These are phyloP conservation scores for Diorhabda sublineata DNA, from an alignment of 1,140 invertebrate genomes.

Conservation along the genomic window DNA sequence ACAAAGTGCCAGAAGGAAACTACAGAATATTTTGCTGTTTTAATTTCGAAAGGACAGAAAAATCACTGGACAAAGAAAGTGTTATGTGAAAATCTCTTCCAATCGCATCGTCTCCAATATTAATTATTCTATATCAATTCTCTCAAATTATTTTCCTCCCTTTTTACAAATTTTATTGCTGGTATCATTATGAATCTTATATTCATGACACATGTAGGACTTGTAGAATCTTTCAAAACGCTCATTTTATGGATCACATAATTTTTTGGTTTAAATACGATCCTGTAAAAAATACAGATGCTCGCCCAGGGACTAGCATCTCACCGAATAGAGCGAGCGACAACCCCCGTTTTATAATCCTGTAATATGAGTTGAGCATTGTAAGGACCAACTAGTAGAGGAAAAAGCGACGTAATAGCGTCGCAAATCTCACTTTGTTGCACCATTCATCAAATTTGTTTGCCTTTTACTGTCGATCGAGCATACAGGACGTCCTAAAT, in stretches of 20 bases:
- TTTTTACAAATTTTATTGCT: no score
- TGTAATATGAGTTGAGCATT: slow-evolving; percentile 34
- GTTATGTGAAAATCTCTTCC: no score
- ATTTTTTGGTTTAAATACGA: neutral
- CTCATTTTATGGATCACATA: neutral
- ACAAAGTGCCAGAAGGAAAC: no score
- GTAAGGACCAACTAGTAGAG: slow-evolving; percentile 20
- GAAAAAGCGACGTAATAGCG: slow-evolving; percentile 29
- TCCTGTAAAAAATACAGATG: slow-evolving; percentile 18
- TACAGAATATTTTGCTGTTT: no score
- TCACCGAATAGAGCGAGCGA: neutral
- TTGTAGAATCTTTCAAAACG: neutral
- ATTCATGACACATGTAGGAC: neutral
- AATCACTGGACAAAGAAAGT: no score
- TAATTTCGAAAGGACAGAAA: no score
- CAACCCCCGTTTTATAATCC: slow-evolving; percentile 29
- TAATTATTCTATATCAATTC: no score
- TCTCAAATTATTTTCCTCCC: no score
- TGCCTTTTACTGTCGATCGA: slow-evolving; percentile 31
- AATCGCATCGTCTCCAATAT: no score
- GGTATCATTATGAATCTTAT: no score
- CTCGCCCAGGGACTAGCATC: slow-evolving; percentile 3
- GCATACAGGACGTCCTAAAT: neutral
- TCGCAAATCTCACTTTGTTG: slow-evolving; percentile 35
- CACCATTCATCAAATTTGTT: slow-evolving; percentile 29